These are phyloP conservation scores for Rotaria socialis DNA, from an alignment of 2,888 invertebrate genomes.

Conservation along the genomic window DNA sequence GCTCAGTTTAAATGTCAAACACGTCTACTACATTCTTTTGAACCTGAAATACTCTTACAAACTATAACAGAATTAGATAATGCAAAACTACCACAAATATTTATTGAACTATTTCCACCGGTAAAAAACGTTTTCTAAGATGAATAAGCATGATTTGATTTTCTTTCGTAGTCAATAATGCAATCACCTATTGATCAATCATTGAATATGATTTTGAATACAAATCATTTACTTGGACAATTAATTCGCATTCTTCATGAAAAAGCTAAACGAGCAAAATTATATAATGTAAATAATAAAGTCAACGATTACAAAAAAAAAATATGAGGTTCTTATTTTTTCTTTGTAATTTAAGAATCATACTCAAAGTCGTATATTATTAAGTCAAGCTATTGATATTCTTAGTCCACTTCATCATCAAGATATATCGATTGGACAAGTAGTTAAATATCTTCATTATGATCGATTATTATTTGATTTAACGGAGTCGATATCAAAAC, in stretches of 20 bases:
- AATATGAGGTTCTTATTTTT: too few species aligned
- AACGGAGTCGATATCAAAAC: neutral
- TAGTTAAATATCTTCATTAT: conserved; percentile 2
- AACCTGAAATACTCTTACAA: neutral
- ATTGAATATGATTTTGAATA: conserved; percentile 9
- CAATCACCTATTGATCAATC: neutral
- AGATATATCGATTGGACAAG: neutral
- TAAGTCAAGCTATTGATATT: conserved; percentile 1
- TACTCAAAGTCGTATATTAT: neutral
- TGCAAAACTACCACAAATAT: neutral
- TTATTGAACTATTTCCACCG: conserved; percentile 19
- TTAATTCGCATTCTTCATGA: neutral
- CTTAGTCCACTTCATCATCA: neutral
- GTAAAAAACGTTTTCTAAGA: neutral
- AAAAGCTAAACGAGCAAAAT: conserved; percentile 30
- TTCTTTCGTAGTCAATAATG: neutral
- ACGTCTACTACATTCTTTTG: neutral
- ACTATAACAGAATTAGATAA: neutral
- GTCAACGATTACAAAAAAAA: neutral
- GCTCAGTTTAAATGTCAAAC: neutral
- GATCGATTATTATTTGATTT: neutral
- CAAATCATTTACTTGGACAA: conserved; percentile 16
- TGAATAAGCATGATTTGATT: neutral
- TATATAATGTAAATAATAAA: neutral
- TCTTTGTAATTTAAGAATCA: neutral